Base-by-base conservation (phyloP, 2,888 invertebrate genomes). In the Bellardia bayeri region DNA sequence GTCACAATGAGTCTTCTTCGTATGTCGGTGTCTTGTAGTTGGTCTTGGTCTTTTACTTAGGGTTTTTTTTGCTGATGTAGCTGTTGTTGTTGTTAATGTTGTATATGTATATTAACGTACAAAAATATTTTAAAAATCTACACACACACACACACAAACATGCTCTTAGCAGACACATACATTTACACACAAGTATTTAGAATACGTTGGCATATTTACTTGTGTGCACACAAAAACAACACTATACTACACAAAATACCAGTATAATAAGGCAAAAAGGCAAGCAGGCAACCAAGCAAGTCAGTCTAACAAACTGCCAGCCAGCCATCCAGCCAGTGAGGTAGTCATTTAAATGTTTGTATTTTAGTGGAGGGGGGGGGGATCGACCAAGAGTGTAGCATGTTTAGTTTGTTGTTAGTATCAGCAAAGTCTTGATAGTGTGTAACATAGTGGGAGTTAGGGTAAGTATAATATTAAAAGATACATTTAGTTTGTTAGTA, bases 161-260 rank as follows among this genome's bases (percentile, higher is more conserved):
- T 13, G 63, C 16, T 40, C 9, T 30, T 9, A 16, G 23, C 3
- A 64, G 2, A 63, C 54, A 45, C 13, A 63, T 14, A 5, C n/a
- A 68, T 16, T 33, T 6, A 8, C 30, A 61, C 1, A 63, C n/a
- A 42, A 40, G 42, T 49, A 66, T 80, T 64, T 30, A 63, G 56
- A 87, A 87, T 79, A 69, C 69, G 85, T 85, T 87, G 85, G 85
- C 87, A 85, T 82, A 87, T 87, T 87, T 87, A 87, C 87, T 87
- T 56, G 87, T 85, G 63, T 63, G 69, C 49, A 40, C 13, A 82
- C 74, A 76, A 82, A 75, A 69, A 82, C 64, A 64, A 76, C 40
- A 69, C 63, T 54, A 74, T 64, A 68, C 58, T 40, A 64, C 7
- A 75, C 58, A 49, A 82, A 76, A 76, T 82, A 68, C 61, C 49